A percentile compares a stretch with the other conserved stretches of the same genome.
Conservation (phyloP, 2,113 vertebrate genomes). For the Corvus moneduloides region DNA sequence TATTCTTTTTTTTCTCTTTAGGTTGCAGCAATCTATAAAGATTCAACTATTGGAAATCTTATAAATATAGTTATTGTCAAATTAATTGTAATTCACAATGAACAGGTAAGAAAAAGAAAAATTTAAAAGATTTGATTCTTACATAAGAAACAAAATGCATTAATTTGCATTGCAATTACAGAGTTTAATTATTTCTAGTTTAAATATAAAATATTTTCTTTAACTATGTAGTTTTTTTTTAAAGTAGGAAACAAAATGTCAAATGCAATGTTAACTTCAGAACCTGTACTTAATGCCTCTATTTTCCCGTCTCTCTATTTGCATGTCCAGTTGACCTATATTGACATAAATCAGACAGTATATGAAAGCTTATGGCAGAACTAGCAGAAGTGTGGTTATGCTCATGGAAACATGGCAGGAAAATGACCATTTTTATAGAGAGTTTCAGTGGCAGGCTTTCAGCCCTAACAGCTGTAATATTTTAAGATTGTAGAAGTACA, state of each 20-base stretch:
- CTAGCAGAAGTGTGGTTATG: neutral
- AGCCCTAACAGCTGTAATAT: neutral
- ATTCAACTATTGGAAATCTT: slow-evolving; percentile 95
- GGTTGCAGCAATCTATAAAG: slow-evolving; percentile 95
- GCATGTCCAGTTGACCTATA: neutral
- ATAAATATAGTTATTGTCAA: slow-evolving; percentile 96
- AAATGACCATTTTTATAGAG: neutral
- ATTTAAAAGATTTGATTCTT: neutral
- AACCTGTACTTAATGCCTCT: neutral
- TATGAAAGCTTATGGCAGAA: neutral
- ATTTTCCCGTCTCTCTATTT: neutral
- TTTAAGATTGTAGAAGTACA: neutral
- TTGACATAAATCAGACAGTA: neutral
- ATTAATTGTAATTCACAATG: slow-evolving; percentile 89
- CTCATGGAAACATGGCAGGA: neutral
- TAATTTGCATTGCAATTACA: neutral
- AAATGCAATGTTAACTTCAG: neutral
- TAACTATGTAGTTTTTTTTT: neutral
- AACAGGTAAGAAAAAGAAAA: slow-evolving; percentile 82
- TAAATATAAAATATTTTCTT: neutral
- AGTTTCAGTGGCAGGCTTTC: neutral
- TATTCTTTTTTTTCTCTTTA: slow-evolving; percentile 62
- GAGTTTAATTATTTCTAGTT: neutral
- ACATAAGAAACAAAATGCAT: neutral
- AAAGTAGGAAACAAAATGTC: neutral